Base-by-base conservation (phyloP, 2,797 vertebrate species). In the Buphagus erythrorhynchus region DNA sequence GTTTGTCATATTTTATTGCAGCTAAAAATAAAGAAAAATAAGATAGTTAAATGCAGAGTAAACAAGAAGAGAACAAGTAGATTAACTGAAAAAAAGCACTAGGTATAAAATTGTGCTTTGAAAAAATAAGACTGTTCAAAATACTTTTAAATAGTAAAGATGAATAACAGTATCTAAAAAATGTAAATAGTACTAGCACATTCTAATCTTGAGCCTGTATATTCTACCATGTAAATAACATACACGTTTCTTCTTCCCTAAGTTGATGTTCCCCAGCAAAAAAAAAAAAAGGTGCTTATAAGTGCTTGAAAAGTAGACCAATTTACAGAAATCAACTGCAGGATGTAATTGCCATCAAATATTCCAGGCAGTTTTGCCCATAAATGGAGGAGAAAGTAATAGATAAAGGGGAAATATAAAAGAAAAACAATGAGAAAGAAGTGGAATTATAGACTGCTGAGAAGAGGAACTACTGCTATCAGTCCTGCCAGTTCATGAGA, bases 401-500 rank as follows among this genome's bases (percentile, higher is more conserved):
- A 89, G 76, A 75, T 93, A 92, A 91, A 54, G 15, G 22, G 5
- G 52, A 81, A 92, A 62, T 33, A 91, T 79, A 79, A 93, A 92
- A 84, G 66, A 75, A n/a, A 83, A 86, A 54, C 51, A 90, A 17
- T 49, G 43, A 78, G 45, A 57, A 92, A 93, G 73, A 68, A 81
- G 54, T 54, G 46, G 63, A 89, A 91, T 90, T 85, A 88, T 38
- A 82, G 67, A 94, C 85, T 62, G 33, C 49, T 80, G 91, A 75
- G 84, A 91, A 96, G 80, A 93, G 78, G 66, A 93, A 71, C 51
- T 75, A 26, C 25, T 87, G 43, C 91, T 96, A 89, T 95, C 89
- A 85, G 63, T 93, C 68, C 77, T 94, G 63, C 82, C 79, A 76
- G 79, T 68, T 86, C 82, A 83, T 75, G 62, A 96, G 80, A 94